phyloP scores from a whole-genome alignment of 2,113 vertebrate genomes.

The Rhineura floridana region DNA sequence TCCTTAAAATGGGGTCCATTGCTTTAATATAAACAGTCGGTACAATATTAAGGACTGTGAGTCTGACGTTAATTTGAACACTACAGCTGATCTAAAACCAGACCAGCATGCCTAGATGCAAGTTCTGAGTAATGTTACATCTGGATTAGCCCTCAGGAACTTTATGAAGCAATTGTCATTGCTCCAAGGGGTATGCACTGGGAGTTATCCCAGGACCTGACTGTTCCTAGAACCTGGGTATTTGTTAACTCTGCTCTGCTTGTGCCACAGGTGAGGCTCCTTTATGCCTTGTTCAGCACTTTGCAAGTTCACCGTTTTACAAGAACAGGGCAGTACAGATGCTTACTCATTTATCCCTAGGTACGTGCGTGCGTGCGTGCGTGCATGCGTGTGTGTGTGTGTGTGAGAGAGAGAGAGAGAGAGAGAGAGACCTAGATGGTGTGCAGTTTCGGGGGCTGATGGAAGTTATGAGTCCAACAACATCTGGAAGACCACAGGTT shows the following conservation, averaged over 20 bases:
- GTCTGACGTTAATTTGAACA: background rate
- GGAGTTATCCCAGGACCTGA: background rate
- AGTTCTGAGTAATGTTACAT: background rate
- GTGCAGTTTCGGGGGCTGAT: too few species aligned
- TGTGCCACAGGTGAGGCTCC: background rate
- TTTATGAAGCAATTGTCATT: background rate
- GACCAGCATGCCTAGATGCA: background rate
- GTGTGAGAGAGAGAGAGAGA: too few species aligned
- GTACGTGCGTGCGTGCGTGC: too few species aligned
- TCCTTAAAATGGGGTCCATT: background rate
- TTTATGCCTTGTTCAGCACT: background rate
- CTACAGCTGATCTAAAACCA: background rate
- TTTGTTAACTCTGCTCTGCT: background rate
- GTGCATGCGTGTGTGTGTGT: too few species aligned
- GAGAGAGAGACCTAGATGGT: too few species aligned
- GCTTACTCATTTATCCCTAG: background rate
- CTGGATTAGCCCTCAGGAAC: background rate
- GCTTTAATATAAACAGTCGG: background rate
- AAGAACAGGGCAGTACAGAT: background rate
- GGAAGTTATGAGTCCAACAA: too few species aligned
- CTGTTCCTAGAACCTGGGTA: background rate
- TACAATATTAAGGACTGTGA: background rate
- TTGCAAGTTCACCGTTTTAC: background rate
- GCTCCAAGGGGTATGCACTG: background rate
- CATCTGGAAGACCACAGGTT: too few species aligned